Base-by-base conservation (phyloP, 2,113 vertebrate species). In the Indicator maculatus region DNA sequence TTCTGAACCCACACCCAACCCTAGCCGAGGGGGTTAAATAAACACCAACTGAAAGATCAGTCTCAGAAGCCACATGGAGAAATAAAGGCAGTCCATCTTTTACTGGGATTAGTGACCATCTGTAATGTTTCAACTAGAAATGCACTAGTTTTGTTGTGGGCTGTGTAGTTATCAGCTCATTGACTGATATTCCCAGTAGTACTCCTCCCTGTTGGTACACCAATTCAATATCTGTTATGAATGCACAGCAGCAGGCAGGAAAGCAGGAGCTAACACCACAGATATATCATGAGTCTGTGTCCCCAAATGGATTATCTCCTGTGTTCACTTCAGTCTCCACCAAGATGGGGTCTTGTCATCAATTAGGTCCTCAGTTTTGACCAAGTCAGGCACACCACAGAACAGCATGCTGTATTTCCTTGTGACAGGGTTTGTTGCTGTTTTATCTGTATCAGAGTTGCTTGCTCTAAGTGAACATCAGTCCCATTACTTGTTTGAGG, bases 341-440 rank as follows among this genome's bases (percentile, higher is more conserved):
- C n/a, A 83, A 88, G 55, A 67, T 14, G 23, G 11, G n/a, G 13
- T 17, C 19, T 58, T 59, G 59, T 15, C 53, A 90, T 14, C 31
- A 88, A 95, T 55, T 24, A 80, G 33, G 64, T 30, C 28, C 38
- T 52, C 28, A 28, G 28, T 45, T 88, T 52, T 41, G 28, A 55
- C 20, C 21, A 66, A 59, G 27, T 55, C 58, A 65, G 27, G 59
- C 44, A 47, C 30, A 44, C 2, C 8, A 27, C 45, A 47, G 33
- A 94, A 90, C 21, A 82, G 44, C 13, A 52, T 28, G 17, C 18
- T 52, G 0, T 45, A 13, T 19, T 36, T 86, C 33, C 26, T 60
- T 41, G 10, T 1, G 2, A 52, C 0, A 0, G 5, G 20, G 12
- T 7, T 80, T 90, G 27, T 33, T 50, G 39, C 55, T 66, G 5